phyloP scores from a whole-genome alignment of 1,140 invertebrate species.

The Piezodorus guildinii region DNA sequence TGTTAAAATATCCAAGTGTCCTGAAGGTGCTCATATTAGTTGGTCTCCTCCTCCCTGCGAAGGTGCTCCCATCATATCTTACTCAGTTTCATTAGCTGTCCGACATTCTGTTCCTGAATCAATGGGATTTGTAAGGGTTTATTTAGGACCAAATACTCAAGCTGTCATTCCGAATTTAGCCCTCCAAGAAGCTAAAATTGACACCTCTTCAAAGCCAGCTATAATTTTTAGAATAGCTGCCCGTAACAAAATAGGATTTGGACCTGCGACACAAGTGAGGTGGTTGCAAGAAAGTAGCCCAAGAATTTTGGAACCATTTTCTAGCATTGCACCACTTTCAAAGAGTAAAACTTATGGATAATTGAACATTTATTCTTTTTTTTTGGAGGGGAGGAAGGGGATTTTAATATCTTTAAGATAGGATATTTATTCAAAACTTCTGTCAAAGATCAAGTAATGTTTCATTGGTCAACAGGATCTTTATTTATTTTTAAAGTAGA shows the following conservation, averaged over 20 bases:
- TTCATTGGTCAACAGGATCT: too few relatives aligned
- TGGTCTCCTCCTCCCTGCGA: constrained; percentile 94
- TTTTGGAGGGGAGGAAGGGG: too few relatives aligned
- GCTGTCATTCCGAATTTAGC: constrained; percentile 85
- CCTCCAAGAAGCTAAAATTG: constrained; percentile 83
- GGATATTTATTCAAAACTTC: too few relatives aligned
- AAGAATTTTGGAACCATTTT: too few relatives aligned
- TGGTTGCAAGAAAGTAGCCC: constrained; percentile 29
- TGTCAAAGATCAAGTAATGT: too few relatives aligned
- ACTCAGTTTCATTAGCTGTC: constrained; percentile 96
- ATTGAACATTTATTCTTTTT: too few relatives aligned
- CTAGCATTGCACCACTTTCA: too few relatives aligned
- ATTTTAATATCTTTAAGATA: too few relatives aligned
- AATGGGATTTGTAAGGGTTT: constrained; percentile 77
- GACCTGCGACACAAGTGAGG: constrained; percentile 92
- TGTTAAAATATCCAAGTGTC: constrained; percentile 93
- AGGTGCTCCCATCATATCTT: constrained; percentile 87
- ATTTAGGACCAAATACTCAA: constrained; percentile 82
- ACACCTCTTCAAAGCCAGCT: constrained; percentile 91
- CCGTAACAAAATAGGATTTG: constrained; percentile 96
- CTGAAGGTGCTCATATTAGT: constrained; percentile 87
- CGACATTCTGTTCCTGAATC: neutral
- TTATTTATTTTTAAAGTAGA: too few relatives aligned
- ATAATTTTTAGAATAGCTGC: constrained; percentile 99
- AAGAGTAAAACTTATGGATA: too few relatives aligned